Base-by-base conservation (phyloP, 1,140 invertebrate species). In the Pseudomyrmex pallidus region DNA sequence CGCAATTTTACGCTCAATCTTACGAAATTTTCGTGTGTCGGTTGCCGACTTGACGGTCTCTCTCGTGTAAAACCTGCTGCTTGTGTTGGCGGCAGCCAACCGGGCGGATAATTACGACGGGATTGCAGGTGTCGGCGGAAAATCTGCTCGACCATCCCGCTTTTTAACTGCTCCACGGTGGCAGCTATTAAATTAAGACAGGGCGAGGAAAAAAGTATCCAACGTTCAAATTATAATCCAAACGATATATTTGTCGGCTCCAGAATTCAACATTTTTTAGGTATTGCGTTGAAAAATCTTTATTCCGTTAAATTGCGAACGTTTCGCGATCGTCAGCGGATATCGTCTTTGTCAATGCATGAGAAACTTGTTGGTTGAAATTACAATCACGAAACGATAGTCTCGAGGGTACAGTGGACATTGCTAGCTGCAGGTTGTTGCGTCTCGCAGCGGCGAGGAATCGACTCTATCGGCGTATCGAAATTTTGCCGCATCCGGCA, bases 381-480 rank as follows among this genome's bases (percentile, higher is more conserved):
- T 35, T 35, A 35, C 5, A 35, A 35, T 35, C 35, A 4, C 35
- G 35, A 35, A 5, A 35, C 4, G 35, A 35, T 7, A 7, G 35
- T 35, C 35, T 35, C 35, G 35, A 35, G 35, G 35, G 5, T 7
- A 35, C 35, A 7, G 46, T 44, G 61, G 54, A 78, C 76, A 35
- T 35, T 35, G 44, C 72, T 57, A 46, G 52, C 2, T 13, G 20
- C 13, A 1, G 17, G 12, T 2, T 15, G 68, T 82, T 64, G 74
- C 44, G 54, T 70, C 54, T 66, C 73, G 74, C 64, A 63, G 74
- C 15, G 46, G 56, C 22, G 25, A 25, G 70, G 73, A 85, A 90
- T 89, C 83, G 87, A 90, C 88, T 35, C 0, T 89, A 88, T 86
- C 84, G 63, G 83, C 83, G 62, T 68, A 68, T 74, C 80, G 63